phyloP scores from a whole-genome alignment of 2,797 vertebrate species.

The Acipenser ruthenus region DNA sequence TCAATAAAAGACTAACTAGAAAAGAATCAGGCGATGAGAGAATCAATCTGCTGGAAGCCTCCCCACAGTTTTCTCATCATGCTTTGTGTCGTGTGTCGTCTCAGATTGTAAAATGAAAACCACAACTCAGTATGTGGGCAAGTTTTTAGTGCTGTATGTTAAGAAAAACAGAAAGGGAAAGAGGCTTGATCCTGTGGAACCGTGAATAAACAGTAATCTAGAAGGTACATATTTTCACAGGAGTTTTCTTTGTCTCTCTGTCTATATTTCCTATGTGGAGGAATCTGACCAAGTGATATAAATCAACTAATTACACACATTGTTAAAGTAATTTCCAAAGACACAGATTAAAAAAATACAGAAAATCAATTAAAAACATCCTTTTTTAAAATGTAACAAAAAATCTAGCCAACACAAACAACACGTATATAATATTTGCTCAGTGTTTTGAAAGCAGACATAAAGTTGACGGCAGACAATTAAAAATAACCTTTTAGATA shows the following conservation, averaged over 20 bases:
- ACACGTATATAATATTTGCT: too few relatives aligned
- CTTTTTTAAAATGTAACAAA: too few relatives aligned
- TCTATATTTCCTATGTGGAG: too few relatives aligned
- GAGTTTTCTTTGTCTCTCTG: constrained; percentile 3
- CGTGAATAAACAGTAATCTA: constrained; percentile 67
- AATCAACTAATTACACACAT: too few relatives aligned
- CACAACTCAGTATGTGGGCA: constrained; percentile 85
- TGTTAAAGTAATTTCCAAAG: too few relatives aligned
- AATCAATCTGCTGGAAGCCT: constrained; percentile 98
- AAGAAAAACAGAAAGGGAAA: constrained; percentile 72
- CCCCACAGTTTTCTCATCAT: constrained; percentile 98
- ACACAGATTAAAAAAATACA: too few relatives aligned
- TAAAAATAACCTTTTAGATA: too few relatives aligned
- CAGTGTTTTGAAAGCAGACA: too few relatives aligned
- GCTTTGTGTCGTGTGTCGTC: constrained; percentile 85
- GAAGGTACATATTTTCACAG: constrained; percentile 20
- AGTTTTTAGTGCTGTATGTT: constrained; percentile 74
- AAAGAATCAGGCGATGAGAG: constrained; percentile 93
- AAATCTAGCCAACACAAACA: too few relatives aligned
- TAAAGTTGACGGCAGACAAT: too few relatives aligned
- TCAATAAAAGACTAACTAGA: constrained; percentile 99
- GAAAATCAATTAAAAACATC: too few relatives aligned
- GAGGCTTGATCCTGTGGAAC: constrained; percentile 72
- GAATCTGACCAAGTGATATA: too few relatives aligned
- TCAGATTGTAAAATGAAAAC: constrained; percentile 84